Evolutionary conservation across 2,888 invertebrate genomes (phyloP), one percentile per base, ranked within the genome.

Genomic region (Cosmia pyralina): DNA sequence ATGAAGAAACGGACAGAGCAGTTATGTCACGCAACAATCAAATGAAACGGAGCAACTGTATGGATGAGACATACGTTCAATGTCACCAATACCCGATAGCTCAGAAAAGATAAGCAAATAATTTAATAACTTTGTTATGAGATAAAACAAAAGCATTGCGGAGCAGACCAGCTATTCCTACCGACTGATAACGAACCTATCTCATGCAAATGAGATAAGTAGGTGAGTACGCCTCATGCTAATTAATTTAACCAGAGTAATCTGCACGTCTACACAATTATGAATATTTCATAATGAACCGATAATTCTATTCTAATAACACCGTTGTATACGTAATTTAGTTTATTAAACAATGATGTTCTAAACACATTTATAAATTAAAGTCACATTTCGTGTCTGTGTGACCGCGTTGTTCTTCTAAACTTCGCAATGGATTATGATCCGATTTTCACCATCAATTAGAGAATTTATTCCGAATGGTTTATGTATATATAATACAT

Each of bases 61-160:
- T 28, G 52, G 70, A 76, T 79, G 81, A 81, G 58, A 73, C 68
- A 68, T 72, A 60, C 70, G 41, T 64, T 77, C 70, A 85, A 84
- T 85, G 77, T 85, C 83, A 82, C 58, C 71, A 79, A 82, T 73
- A 74, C 57, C 60, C 62, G 85, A 85, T 80, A 84, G 55, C 74
- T 72, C 57, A 57, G 60, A 71, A 72, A 63, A 69, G 83, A 85
- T 84, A 84, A 85, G 83, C 62, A 64, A 53, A 79, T 75, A 80
- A 76, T 79, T 84, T 75, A 84, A 83, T 72, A 53, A 81, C 66
- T 77, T 78, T 72, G 70, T 75, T 63, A 50, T 53, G 50, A 64
- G 72, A 76, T 83, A 84, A 81, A 69, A 68, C 67, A 80, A 83
- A 83, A 77, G 65, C 65, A 77, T 70, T 77, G 50, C 64, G 58